Base-by-base conservation (phyloP, 2,113 vertebrate genomes). In the Holacanthus passer region DNA sequence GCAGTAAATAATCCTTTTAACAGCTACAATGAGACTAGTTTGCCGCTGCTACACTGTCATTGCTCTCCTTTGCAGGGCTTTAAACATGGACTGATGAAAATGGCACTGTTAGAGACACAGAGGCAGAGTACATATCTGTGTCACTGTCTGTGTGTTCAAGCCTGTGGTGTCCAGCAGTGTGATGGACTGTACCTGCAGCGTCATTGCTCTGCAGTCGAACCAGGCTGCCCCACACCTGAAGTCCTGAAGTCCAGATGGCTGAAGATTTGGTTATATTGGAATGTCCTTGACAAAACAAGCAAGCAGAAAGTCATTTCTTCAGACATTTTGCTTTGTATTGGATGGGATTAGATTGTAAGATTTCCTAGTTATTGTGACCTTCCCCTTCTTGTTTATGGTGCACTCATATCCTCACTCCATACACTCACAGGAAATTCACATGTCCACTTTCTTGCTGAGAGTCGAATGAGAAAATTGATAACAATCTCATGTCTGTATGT, bases 171-270 rank as follows among this genome's bases (percentile, higher is more conserved):
- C 78, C 77, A 58, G 39, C 9, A 3, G 32, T 20, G 20, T 37
- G 58, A 56, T 68, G 22, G 74, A 69, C 45, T 60, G 27, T 73
- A 65, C 70, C 74, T 73, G 70, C n/a, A 0, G 10, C 19, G 24
- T 31, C 45, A 64, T 7, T 0, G 53, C 47, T 63, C 52, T 19
- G 20, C 47, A 41, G 50, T 58, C 66, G 32, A 17, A 78, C 12
- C 52, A 66, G 48, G 39, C 62, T 47, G 47, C 41, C 73, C 27
- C 59, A 59, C 62, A 37, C 78, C 55, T 53, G 6, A 19, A 16
- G 37, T 31, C 14, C 63, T 45, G 12, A 59, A 37, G 58, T 66
- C 83, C 87, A 87, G 65, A 81, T 76, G 82, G 79, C 39, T 48
- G 41, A 64, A 63, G 50, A 43, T 79, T 75, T 72, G 1, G 37